These are phyloP conservation scores for Bombus haemorrhoidalis DNA, from an alignment of 1,140 invertebrate genomes.

Conservation along the genomic window DNA sequence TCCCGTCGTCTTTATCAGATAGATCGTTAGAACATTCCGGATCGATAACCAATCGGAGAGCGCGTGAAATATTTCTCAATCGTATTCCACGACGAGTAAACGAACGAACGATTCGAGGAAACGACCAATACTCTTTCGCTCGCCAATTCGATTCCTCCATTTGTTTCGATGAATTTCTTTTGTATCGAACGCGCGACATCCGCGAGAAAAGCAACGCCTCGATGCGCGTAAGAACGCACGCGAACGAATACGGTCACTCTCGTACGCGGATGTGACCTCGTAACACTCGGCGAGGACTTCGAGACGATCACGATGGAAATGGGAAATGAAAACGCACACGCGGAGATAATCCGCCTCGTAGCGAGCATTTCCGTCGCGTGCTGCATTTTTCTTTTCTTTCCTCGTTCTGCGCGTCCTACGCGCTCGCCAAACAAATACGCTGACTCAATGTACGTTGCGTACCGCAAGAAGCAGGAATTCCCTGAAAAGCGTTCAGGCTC, in stretches of 20 bases:
- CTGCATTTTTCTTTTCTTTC: background rate
- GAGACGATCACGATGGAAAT: constrained; percentile 46
- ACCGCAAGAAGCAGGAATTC: constrained; percentile 7
- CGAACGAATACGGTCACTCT: constrained; percentile 13
- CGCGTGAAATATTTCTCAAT: background rate
- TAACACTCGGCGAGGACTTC: constrained; percentile 39
- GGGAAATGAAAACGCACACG: constrained; percentile 34
- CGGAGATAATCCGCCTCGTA: background rate
- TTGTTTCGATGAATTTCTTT: background rate
- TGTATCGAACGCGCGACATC: background rate
- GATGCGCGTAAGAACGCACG: background rate
- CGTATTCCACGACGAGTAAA: background rate
- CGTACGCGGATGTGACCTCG: constrained; percentile 56
- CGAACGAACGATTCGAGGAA: background rate
- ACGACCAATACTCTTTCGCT: background rate
- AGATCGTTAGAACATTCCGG: background rate
- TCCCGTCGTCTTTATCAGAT: background rate
- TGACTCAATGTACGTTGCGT: constrained; percentile 18
- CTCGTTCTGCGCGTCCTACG: background rate
- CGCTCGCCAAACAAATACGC: background rate
- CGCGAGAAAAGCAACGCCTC: background rate
- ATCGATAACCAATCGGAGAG: background rate
- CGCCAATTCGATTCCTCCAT: background rate
- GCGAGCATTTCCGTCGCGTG: background rate
- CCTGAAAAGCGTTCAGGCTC: background rate